Percentiles rank a stretch among this genome's conserved stretches.
Evolutionary conservation across 1,140 invertebrate species (phyloP).

Genomic region (Antheraea mylitta): DNA sequence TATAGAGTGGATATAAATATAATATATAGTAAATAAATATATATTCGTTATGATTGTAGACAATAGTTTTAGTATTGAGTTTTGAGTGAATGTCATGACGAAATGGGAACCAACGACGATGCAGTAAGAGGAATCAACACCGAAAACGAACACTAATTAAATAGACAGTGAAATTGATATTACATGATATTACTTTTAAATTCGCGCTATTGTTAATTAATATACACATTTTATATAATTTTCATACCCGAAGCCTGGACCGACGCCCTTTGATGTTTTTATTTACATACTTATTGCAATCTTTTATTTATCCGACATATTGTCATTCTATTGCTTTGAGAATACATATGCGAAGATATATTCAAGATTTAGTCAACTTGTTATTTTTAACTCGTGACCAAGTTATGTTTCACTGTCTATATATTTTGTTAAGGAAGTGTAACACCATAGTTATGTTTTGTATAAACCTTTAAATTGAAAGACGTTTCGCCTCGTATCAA

Average conservation of each 20-base stretch:
- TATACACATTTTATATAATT: slow-evolving; percentile 35
- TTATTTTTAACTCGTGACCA: neutral
- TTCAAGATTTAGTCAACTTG: neutral
- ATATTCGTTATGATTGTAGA: no score
- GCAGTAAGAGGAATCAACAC: slow-evolving; percentile 75
- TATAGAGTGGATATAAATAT: neutral
- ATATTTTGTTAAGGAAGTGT: slow-evolving; percentile 43
- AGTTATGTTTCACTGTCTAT: slow-evolving; percentile 69
- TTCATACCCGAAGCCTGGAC: slow-evolving; percentile 56
- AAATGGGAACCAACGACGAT: slow-evolving; percentile 60
- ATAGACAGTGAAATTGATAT: slow-evolving; percentile 77
- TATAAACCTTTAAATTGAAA: neutral
- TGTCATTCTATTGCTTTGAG: slow-evolving; percentile 4
- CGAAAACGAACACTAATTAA: slow-evolving; percentile 71
- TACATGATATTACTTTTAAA: slow-evolving; percentile 73
- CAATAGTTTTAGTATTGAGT: neutral
- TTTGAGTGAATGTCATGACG: slow-evolving; percentile 19
- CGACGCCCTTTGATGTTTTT: slow-evolving; percentile 57
- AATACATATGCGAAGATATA: neutral
- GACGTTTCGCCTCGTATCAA: neutral
- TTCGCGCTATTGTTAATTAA: slow-evolving; percentile 65
- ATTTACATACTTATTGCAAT: slow-evolving; percentile 77
- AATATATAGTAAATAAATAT: neutral
- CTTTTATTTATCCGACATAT: slow-evolving; percentile 46
- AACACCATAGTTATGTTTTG: slow-evolving; percentile 10